These are phyloP conservation scores for Gallinago media DNA, from an alignment of 2,113 vertebrate genomes.

Conservation along the genomic window DNA sequence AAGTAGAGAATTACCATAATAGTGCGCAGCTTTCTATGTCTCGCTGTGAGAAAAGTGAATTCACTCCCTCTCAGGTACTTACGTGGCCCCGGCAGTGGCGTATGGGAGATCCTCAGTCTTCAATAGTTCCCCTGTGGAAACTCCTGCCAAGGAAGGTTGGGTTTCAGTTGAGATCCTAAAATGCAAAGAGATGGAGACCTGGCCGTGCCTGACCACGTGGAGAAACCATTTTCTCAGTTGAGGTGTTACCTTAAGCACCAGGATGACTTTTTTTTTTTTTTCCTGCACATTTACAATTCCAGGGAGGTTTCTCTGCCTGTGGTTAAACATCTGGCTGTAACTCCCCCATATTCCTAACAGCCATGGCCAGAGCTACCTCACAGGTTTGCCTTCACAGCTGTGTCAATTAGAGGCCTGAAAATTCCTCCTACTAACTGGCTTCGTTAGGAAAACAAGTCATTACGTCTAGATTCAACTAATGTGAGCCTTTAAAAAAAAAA, in stretches of 20 bases:
- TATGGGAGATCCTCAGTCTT: not conserved
- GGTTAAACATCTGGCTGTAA: not conserved
- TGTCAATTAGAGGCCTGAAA: not conserved
- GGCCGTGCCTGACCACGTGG: not conserved
- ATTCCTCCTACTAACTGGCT: not conserved
- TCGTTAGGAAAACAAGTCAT: not conserved
- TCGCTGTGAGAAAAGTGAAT: too few relatives aligned
- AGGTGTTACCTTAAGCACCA: not conserved
- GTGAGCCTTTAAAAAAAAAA: not conserved
- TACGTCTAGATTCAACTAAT: not conserved
- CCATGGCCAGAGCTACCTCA: not conserved
- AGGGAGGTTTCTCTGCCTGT: accelerated
- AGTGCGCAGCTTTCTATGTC: too few relatives aligned
- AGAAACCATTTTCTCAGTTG: not conserved
- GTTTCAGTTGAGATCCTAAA: not conserved
- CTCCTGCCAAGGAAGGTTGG: not conserved
- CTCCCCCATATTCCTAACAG: not conserved
- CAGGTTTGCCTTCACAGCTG: not conserved
- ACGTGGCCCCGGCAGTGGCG: accelerated
- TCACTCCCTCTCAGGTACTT: not conserved
- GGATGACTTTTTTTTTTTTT: not conserved
- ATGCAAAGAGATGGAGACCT: not conserved
- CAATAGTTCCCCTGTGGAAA: not conserved
- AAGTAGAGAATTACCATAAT: too few relatives aligned
- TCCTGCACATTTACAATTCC: not conserved